phyloP scores from a whole-genome alignment of 2,888 invertebrate genomes.

The Acronicta aceris region DNA sequence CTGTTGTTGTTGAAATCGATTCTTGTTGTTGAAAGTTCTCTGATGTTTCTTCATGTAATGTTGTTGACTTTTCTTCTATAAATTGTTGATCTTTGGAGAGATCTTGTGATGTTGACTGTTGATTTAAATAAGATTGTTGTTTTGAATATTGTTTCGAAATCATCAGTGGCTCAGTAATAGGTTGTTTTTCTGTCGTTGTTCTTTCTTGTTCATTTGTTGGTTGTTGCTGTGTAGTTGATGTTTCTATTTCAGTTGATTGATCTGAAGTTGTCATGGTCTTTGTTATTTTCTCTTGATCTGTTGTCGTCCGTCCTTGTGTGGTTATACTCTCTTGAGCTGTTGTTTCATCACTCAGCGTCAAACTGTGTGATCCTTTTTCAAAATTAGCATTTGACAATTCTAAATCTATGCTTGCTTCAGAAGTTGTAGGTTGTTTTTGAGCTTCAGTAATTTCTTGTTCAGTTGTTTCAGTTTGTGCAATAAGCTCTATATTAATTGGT shows the following conservation, averaged over 20 bases:
- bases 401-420: neutral
- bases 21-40: neutral
- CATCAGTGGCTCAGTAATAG: neutral
- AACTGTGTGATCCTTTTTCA: neutral
- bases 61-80: neutral
- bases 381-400: neutral
- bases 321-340: neutral
- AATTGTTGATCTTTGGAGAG: neutral
- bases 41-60: neutral
- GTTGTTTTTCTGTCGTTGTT: neutral
- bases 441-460: too few relatives aligned
- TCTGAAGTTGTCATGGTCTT: conserved; percentile 6
- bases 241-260: neutral
- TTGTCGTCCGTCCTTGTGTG: neutral
- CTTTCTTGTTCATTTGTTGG: conserved; percentile 5
- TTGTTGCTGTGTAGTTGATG: neutral
- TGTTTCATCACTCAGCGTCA: neutral
- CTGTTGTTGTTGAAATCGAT: neutral
- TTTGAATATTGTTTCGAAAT: neutral
- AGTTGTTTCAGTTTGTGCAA: neutral
- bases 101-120: neutral
- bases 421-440: neutral
- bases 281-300: neutral
- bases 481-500: neutral
- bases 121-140: neutral